Percentiles rank a stretch among this genome's conserved stretches.
Evolutionary conservation across 2,888 invertebrate species (phyloP).

Genomic region (Blomia tropicalis): DNA sequence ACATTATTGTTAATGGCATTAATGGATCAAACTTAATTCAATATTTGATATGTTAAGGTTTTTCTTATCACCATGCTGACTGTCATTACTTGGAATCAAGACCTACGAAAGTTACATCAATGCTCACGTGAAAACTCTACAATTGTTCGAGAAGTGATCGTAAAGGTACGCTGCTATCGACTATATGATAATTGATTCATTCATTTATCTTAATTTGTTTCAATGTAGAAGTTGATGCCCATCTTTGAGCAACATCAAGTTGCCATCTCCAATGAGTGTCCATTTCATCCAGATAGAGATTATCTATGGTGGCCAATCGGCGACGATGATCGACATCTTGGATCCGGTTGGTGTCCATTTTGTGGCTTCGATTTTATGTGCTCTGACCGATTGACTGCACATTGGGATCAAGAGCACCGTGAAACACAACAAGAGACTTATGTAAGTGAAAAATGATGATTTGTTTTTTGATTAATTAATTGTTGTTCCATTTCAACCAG

Average conservation of each 20-base stretch:
- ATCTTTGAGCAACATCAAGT: conserved; percentile 74
- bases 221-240: conserved; percentile 60
- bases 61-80: conserved; percentile 13
- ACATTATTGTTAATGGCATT: too few relatives aligned
- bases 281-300: conserved; percentile 69
- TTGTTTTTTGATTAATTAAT: not conserved
- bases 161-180: conserved; percentile 45
- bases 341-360: conserved; percentile 75
- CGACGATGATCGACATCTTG: conserved; percentile 59
- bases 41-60: not conserved
- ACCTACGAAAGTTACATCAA: conserved; percentile 15
- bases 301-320: conserved; percentile 44
- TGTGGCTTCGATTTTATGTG: conserved; percentile 73
- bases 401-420: conserved; percentile 24
- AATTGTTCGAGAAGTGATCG: conserved; percentile 66
- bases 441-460: not conserved
- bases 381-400: conserved; percentile 41
- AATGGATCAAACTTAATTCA: not conserved
- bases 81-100: conserved; percentile 15
- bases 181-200: conserved; percentile 2
- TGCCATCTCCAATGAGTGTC: conserved; percentile 68
- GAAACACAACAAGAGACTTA: not conserved
- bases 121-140: conserved; percentile 48
- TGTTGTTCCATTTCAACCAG: conserved; percentile 39
- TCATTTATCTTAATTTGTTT: conserved; percentile 18